Conservation (phyloP, 2,797 vertebrate genomes). For the Spondyliosoma cantharus region DNA sequence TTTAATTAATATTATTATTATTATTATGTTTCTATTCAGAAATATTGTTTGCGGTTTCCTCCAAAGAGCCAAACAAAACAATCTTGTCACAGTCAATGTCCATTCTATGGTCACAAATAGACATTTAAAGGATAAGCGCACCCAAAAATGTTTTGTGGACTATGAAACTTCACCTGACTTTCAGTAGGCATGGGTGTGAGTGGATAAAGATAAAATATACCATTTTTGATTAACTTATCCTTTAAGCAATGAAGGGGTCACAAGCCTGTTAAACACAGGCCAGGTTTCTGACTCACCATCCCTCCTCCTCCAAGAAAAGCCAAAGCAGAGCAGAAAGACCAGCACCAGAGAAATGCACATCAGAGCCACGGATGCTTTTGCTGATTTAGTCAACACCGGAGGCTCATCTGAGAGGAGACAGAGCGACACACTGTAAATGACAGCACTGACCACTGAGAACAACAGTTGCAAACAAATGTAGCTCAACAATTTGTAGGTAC, state of each 20-base stretch:
- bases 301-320: slow-evolving; percentile 87
- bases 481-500: background rate
- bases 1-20: too few relatives aligned
- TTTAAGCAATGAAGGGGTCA: background rate
- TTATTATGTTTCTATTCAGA: background rate
- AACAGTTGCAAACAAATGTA: background rate
- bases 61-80: background rate
- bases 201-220: too few relatives aligned
- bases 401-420: slow-evolving; percentile 65
- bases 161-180: too few relatives aligned
- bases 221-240: too few relatives aligned
- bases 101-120: background rate
- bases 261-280: background rate
- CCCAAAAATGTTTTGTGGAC: too few relatives aligned
- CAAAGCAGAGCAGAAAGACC: slow-evolving; percentile 85
- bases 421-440: background rate
- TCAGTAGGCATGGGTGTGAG: too few relatives aligned
- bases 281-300: slow-evolving; percentile 78
- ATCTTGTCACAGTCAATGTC: too few relatives aligned
- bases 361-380: slow-evolving; percentile 86
- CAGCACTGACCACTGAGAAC: background rate
- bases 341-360: slow-evolving; percentile 87
- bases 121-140: too few relatives aligned
- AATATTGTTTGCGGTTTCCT: background rate
- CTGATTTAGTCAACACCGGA: slow-evolving; percentile 81